Conservation (phyloP, 2,888 invertebrate species). For the Andrena haemorrhoa region DNA sequence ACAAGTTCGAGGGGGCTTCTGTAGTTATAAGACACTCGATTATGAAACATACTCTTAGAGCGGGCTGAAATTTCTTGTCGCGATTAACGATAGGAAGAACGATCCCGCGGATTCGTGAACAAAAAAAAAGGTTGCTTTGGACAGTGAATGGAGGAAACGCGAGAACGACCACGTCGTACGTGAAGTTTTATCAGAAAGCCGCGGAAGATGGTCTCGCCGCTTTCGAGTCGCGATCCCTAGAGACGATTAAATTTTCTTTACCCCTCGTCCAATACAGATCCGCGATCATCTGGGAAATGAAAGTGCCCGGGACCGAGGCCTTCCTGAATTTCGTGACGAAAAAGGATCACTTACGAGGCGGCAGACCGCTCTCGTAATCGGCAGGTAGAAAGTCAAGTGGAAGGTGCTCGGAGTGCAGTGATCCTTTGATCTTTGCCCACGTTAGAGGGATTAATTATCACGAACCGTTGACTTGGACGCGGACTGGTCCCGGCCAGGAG, state of each 20-base stretch:
- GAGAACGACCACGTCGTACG: neutral
- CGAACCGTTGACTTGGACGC: slow-evolving; percentile 51
- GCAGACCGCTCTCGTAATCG: slow-evolving; percentile 23
- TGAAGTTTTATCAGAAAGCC: slow-evolving; percentile 6
- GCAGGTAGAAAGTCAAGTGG: slow-evolving; percentile 50
- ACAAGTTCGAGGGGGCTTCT: neutral
- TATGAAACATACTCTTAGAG: no score
- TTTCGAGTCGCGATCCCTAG: slow-evolving; percentile 36
- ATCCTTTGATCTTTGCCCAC: slow-evolving; percentile 74
- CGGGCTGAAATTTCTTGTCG: no score
- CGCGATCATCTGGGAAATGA: slow-evolving; percentile 56
- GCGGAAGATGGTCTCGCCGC: neutral
- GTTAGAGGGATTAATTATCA: slow-evolving; percentile 78
- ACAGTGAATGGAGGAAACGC: slow-evolving; percentile 4
- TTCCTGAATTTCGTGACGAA: slow-evolving; percentile 58
- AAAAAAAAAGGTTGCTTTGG: neutral
- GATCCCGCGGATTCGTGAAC: neutral
- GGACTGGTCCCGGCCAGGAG: slow-evolving; percentile 14
- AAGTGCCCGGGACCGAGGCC: slow-evolving; percentile 34
- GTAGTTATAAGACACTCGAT: no score
- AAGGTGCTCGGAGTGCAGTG: slow-evolving; percentile 60
- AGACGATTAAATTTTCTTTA: slow-evolving; percentile 33
- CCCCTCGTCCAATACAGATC: neutral
- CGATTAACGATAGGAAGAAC: no score
- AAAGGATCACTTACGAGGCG: slow-evolving; percentile 43